These are phyloP conservation scores for Crotophaga sulcirostris DNA, from an alignment of 2,113 vertebrate species.

Conservation along the genomic window DNA sequence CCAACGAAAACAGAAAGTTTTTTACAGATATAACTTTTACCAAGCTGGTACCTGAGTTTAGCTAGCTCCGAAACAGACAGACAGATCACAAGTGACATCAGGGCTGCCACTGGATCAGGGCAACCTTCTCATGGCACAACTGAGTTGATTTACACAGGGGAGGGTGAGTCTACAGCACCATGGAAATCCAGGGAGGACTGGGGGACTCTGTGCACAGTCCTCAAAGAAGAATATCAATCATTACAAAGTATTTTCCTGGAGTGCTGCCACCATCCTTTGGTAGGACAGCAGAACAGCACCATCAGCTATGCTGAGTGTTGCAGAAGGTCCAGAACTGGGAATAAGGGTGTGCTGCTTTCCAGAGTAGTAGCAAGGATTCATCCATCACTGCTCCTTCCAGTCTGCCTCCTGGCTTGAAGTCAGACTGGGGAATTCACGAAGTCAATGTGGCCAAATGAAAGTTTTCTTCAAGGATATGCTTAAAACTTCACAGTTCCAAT, in stretches of 20 bases:
- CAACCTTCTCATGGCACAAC: background rate
- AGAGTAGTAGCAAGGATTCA: background rate
- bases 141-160: background rate
- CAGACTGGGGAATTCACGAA: background rate
- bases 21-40: background rate
- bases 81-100: background rate
- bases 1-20: background rate
- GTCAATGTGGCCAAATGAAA: background rate
- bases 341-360: background rate
- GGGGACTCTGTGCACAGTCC: background rate
- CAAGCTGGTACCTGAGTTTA: background rate
- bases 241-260: background rate
- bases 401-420: background rate
- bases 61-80: background rate
- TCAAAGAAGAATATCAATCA: background rate
- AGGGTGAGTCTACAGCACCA: background rate
- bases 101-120: background rate
- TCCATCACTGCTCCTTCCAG: background rate
- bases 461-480: background rate
- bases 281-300: background rate
- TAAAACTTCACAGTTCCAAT: background rate
- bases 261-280: background rate
- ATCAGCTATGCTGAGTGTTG: background rate
- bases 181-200: background rate
- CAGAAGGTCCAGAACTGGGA: background rate